Evolutionary conservation across 2,888 invertebrate species (phyloP), one percentile per base, ranked within the genome.

Genomic region (Gryllus longicercus): DNA sequence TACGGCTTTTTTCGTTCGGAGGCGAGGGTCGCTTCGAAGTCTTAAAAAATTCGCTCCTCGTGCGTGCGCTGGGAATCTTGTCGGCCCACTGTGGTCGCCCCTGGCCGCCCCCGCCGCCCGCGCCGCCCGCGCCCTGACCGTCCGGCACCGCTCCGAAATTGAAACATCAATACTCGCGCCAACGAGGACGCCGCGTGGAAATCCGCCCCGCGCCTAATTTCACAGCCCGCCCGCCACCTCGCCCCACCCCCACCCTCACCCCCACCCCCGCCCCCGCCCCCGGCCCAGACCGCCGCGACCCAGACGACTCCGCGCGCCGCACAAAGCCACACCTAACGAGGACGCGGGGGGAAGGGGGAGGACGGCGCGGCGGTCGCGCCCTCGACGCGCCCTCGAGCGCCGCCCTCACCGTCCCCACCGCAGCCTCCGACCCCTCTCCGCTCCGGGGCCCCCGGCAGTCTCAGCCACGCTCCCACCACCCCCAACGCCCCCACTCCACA

Each of bases 141-240:
- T 0, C n/a, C 63, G 63, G n/a, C 16, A 16, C 63, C 63, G 63
- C 14, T 18, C 14, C 63, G 63, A 63, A 63, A 63, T 63, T 63
- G 63, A 63, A 63, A 63, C 63, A 63, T 63, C 63, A 63, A 63
- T 63, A 63, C 63, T 63, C 63, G 63, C 63, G 63, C 63, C 63
- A 63, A 63, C 63, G 63, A 63, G 63, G n/a, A 63, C 63, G 14
- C n/a, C 63, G 14, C 63, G 63, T 63, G 63, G 63, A 63, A 63
- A 63, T 63, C 63, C 63, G n/a, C n/a, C 63, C 63, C n/a, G 16
- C 63, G 63, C n/a, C 63, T 63, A 63, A 63, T 63, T 63, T 63
- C 63, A 63, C 63, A 63, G 63, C n/a, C 63, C 5, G 63, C 14
- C 63, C 63, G 63, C 63, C 63, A 14, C 14, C 14, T n/a, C 63